Evolutionary conservation across 2,797 vertebrate species (phyloP).

Genomic region (Gymnoscopelus microlampas): DNA sequence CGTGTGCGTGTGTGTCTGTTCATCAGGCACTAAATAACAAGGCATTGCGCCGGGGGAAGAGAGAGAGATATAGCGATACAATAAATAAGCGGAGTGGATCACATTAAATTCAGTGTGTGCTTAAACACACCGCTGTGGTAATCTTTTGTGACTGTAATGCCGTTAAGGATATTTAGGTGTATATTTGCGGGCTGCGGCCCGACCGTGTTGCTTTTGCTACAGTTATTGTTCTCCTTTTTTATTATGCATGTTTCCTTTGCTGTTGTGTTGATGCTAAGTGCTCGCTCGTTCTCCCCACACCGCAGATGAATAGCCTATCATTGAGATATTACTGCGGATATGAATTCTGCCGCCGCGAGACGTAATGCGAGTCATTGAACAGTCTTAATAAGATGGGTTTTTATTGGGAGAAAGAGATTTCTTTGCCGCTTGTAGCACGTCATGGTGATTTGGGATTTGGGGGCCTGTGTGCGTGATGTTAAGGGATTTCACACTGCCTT

Average conservation of each 20-base stretch:
- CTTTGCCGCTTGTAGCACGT: conserved; percentile 70
- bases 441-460: conserved; percentile 76
- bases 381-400: conserved; percentile 69
- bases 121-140: conserved; percentile 64
- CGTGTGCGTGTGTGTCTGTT: conserved; percentile 21
- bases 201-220: conserved; percentile 47
- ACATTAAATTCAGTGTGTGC: conserved; percentile 68
- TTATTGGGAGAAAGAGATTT: conserved; percentile 55
- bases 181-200: conserved; percentile 50
- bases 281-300: conserved; percentile 46
- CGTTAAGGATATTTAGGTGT: conserved; percentile 75
- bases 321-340: conserved; percentile 74
- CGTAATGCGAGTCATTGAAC: conserved; percentile 58
- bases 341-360: conserved; percentile 53
- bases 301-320: conserved; percentile 72
- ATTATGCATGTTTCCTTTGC: conserved; percentile 56
- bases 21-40: conserved; percentile 68
- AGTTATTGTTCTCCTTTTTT: conserved; percentile 53
- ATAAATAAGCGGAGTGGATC: conserved; percentile 58
- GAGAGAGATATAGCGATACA: conserved; percentile 50
- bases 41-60: conserved; percentile 37
- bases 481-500: conserved; percentile 75
- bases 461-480: conserved; percentile 67
- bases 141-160: conserved; percentile 71
- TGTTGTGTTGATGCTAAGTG: conserved; percentile 63